Evolutionary conservation across 2,797 vertebrate species (phyloP), one percentile per base, ranked within the genome.

Genomic region (Taenioides sp.): DNA sequence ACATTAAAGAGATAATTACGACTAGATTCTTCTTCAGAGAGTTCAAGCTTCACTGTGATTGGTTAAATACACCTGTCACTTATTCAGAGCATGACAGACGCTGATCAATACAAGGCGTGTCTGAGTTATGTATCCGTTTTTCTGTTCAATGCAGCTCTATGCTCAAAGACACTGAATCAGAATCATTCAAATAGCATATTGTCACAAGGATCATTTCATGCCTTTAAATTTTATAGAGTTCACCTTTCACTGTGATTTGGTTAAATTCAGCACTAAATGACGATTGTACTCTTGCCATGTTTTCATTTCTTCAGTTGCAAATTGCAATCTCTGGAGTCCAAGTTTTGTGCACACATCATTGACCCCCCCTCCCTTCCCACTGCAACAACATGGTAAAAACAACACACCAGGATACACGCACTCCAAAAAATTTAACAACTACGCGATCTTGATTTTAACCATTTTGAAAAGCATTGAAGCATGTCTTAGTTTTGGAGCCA

Each of bases 311-410:
- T 79, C 81, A 83, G 80, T 74, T 76, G 71, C 73, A 66, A 77
- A 88, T 91, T 91, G 84, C 88, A 78, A 52, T 77, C 75, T n/a
- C 74, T 11, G 43, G 60, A 79, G 83, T 70, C 66, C 1, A 37
- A 77, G 62, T 73, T 74, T 75, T 71, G 47, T 76, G 40, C 61
- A 58, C 69, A 83, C 78, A 79, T 57, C 72, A 61, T 17, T 83
- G 82, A 85, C 71, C 78, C 75, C 50, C 18, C 22, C 72, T 70
- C 77, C 75, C 54, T 16, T 23, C 72, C 74, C 69, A 70, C 72
- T 76, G 71, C 27, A 82, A 84, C 75, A 86, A 84, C 79, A 89
- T 70, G 69, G 85, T 79, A 82, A 75, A 47, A 77, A 81, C 71
- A 80, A 82, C 78, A 80, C 79, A 79, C 63, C 12, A 70, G 25